These are phyloP conservation scores for Bradypodion ventrale DNA, from an alignment of 2,797 vertebrate genomes.

Conservation along the genomic window DNA sequence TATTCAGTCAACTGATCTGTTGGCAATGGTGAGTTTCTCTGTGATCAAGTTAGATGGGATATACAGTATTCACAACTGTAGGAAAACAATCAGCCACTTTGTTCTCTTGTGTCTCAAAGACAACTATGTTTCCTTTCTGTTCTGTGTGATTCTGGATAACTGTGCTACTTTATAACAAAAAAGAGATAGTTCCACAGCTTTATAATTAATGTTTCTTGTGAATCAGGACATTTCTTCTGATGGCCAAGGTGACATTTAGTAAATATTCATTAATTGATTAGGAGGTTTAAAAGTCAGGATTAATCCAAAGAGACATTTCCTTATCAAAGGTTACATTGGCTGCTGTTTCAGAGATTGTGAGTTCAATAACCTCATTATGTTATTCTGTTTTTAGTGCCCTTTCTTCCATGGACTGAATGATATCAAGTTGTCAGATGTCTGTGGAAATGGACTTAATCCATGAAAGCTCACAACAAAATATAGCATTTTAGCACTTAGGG, in stretches of 20 bases:
- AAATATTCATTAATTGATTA: background rate
- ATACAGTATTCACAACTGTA: background rate
- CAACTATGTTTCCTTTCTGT: background rate
- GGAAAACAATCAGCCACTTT: background rate
- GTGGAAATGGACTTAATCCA: too few species aligned
- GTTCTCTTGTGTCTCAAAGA: too few species aligned
- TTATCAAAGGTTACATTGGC: background rate
- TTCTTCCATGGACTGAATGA: background rate
- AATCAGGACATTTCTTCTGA: background rate
- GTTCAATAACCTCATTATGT: background rate
- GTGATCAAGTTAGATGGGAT: background rate
- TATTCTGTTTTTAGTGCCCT: background rate
- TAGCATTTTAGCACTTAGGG: too few species aligned
- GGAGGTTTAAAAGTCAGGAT: background rate
- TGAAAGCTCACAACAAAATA: too few species aligned
- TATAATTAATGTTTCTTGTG: background rate
- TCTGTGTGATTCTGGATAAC: background rate
- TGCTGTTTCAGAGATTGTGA: background rate
- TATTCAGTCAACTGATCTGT: background rate
- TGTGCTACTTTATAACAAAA: background rate
- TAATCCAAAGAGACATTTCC: background rate
- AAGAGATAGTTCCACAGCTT: background rate
- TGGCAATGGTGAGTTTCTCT: background rate
- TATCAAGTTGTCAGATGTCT: too few species aligned
- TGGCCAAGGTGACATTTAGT: background rate